These are phyloP conservation scores for Charina bottae DNA, from an alignment of 2,113 vertebrate genomes.

Conservation along the genomic window DNA sequence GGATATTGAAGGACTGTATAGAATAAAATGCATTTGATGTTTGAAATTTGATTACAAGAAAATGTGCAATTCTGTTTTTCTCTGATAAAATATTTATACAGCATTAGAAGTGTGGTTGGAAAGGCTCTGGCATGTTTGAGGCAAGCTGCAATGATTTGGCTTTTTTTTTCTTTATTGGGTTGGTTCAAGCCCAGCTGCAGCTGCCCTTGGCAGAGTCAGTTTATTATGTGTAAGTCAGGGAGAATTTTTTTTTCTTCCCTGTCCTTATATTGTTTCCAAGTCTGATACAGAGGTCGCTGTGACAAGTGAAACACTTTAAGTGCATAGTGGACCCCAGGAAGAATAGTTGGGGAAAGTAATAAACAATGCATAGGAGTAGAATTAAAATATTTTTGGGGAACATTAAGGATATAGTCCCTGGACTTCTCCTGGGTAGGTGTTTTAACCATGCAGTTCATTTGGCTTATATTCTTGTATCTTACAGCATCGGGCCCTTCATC, in stretches of 20 bases:
- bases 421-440: background rate
- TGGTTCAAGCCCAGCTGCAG: background rate
- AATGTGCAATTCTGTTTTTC: background rate
- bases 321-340: background rate
- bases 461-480: background rate
- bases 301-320: background rate
- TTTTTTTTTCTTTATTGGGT: background rate
- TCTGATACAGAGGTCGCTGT: background rate
- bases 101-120: background rate
- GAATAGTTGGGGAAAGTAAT: background rate
- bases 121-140: background rate
- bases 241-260: background rate
- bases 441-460: background rate
- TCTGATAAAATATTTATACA: background rate
- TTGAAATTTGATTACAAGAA: background rate
- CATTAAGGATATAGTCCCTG: background rate
- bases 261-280: background rate
- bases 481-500: background rate
- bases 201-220: background rate
- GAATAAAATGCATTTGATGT: background rate
- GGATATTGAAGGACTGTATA: background rate
- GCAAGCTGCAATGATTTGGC: background rate
- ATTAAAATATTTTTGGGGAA: background rate
- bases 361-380: background rate
- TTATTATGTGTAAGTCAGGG: background rate